Evolutionary conservation across 2,797 vertebrate genomes (phyloP).

Genomic region (Danio choprae): DNA sequence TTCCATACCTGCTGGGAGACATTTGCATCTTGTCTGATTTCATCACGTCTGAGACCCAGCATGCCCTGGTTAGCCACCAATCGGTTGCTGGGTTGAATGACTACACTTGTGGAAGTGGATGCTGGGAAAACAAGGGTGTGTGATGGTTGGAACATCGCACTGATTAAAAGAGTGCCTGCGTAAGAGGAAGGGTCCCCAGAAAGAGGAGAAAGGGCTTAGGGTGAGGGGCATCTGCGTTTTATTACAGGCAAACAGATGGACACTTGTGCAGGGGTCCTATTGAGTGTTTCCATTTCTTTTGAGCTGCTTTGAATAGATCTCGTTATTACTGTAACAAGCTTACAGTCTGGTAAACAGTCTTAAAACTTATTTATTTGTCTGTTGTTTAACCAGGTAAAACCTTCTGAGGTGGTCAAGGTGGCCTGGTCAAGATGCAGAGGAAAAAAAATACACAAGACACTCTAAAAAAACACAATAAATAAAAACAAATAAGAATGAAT

Average conservation of each 20-base stretch:
- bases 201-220: constrained; percentile 69
- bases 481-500: no score
- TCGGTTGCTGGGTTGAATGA: constrained; percentile 45
- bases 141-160: constrained; percentile 63
- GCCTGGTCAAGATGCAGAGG: no score
- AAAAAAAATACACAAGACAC: no score
- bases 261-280: constrained; percentile 64
- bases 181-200: constrained; percentile 65
- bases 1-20: constrained; percentile 63
- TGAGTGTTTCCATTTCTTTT: constrained; percentile 45
- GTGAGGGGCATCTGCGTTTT: constrained; percentile 78
- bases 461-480: no score
- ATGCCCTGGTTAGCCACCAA: constrained; percentile 56
- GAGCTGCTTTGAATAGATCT: constrained; percentile 15
- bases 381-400: no score
- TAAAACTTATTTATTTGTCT: not conserved
- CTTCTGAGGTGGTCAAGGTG: no score
- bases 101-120: constrained; percentile 53
- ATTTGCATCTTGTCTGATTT: constrained; percentile 71
- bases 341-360: not conserved
- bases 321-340: not conserved
- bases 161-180: constrained; percentile 76
- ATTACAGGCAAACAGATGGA: constrained; percentile 76
- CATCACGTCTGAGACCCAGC: constrained; percentile 69
- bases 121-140: constrained; percentile 54